Conservation (phyloP, 2,113 vertebrate genomes). For the Passer montanus region DNA sequence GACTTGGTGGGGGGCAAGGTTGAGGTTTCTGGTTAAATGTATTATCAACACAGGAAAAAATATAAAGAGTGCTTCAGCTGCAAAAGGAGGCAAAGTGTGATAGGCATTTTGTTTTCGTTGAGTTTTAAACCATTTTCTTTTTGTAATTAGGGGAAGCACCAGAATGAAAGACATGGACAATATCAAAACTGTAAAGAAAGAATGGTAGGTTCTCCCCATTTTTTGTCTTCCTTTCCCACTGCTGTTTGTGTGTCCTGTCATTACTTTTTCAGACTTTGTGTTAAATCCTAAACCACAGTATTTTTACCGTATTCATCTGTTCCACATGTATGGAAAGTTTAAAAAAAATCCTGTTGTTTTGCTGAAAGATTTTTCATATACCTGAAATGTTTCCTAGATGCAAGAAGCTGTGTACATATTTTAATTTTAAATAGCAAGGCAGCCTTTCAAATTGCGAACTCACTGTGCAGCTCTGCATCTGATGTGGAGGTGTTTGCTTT, state of each 20-base stretch:
- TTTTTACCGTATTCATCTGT: not conserved
- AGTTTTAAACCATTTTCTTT: not conserved
- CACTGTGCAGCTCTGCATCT: not conserved
- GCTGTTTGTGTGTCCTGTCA: not conserved
- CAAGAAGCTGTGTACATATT: not conserved
- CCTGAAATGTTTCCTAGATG: not conserved
- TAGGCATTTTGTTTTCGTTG: not conserved
- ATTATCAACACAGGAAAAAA: not conserved
- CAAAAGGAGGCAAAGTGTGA: not conserved
- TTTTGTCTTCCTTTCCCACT: not conserved
- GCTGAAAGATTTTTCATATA: not conserved
- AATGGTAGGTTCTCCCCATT: conserved; percentile 66
- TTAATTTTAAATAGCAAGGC: not conserved
- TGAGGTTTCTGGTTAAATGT: conserved; percentile 3
- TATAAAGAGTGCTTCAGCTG: not conserved
- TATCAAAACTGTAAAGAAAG: conserved; percentile 72
- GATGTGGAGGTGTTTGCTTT: not conserved
- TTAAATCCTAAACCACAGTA: not conserved
- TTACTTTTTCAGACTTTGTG: not conserved
- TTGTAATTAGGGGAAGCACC: conserved; percentile 47
- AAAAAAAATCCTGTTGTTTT: not conserved
- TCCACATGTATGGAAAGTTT: not conserved
- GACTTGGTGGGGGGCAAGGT: not conserved
- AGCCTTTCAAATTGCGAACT: not conserved
- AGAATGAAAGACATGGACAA: conserved; percentile 80